A percentile compares a stretch with the other conserved stretches of the same genome.
Conservation (phyloP, 2,113 vertebrate species). For the Archocentrus centrarchus region DNA sequence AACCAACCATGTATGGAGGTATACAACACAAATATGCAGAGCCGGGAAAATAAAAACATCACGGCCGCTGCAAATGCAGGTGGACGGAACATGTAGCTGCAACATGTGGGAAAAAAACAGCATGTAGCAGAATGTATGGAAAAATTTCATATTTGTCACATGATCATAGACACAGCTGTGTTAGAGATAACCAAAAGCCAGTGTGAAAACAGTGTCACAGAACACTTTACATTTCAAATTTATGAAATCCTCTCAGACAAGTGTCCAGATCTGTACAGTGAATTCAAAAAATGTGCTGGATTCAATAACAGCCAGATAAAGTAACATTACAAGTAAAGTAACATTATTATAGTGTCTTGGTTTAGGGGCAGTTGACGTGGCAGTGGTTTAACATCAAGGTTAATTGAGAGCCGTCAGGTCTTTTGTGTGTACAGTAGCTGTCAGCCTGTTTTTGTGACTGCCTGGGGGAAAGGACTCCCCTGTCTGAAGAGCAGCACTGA, state of each 20-base stretch:
- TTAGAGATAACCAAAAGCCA: not conserved
- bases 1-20: not conserved
- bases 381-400: conserved; percentile 59
- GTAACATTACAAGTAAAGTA: conserved; percentile 9
- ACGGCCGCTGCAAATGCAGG: not conserved
- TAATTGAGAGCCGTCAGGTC: conserved; percentile 49
- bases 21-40: not conserved
- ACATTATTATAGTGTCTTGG: conserved; percentile 10
- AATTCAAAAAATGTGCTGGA: not conserved
- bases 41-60: not conserved
- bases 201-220: not conserved
- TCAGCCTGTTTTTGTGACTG: conserved; percentile 56
- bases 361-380: conserved; percentile 16
- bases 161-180: not conserved
- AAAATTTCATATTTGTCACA: not conserved
- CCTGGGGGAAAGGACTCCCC: conserved; percentile 40
- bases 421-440: conserved; percentile 53
- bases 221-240: not conserved
- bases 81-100: not conserved
- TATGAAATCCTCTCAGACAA: not conserved
- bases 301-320: conserved; percentile 5
- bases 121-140: not conserved
- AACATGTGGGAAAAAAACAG: not conserved
- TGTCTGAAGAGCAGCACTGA: conserved; percentile 62
- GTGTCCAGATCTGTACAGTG: not conserved